A percentile compares a stretch with the other conserved stretches of the same genome.
These are phyloP conservation scores for Strongylocentrotus purpuratus DNA, from an alignment of 35 echinoderm and acorn worm genomes.

Conservation along the genomic window DNA sequence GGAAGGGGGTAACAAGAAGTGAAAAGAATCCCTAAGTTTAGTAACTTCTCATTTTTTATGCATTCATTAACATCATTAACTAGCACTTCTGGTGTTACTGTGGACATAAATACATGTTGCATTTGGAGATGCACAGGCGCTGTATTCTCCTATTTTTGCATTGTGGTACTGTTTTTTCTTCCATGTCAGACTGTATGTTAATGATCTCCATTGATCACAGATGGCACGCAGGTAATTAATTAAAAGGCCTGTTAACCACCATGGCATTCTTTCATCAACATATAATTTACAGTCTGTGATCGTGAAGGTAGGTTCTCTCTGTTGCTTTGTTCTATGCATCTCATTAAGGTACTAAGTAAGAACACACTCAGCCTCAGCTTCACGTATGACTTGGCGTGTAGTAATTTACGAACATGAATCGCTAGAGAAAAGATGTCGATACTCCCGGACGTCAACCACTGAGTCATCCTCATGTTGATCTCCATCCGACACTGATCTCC, in stretches of 20 bases:
- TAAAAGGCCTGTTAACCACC: neutral
- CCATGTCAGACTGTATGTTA: too few species aligned
- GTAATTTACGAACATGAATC: neutral
- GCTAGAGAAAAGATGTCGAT: neutral
- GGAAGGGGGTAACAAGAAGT: neutral
- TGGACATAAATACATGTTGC: too few species aligned
- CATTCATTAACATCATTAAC: too few species aligned
- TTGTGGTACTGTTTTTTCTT: too few species aligned
- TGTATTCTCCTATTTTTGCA: too few species aligned
- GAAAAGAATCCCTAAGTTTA: neutral
- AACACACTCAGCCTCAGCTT: too few species aligned
- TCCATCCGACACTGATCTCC: neutral
- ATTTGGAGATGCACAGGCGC: too few species aligned
- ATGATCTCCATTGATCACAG: too few species aligned
- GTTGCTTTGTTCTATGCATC: neutral
- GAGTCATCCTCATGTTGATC: neutral
- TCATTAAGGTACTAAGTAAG: neutral
- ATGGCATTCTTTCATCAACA: neutral
- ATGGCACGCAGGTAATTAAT: neutral
- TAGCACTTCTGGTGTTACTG: too few species aligned
- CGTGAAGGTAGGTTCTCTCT: neutral
- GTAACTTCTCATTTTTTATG: neutral
- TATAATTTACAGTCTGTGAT: neutral
- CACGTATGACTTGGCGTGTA: neutral
- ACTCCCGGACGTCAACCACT: slow-evolving; percentile 7